These are phyloP conservation scores for Bubalus kerabau DNA, from an alignment of 2,113 vertebrate genomes.

Conservation along the genomic window DNA sequence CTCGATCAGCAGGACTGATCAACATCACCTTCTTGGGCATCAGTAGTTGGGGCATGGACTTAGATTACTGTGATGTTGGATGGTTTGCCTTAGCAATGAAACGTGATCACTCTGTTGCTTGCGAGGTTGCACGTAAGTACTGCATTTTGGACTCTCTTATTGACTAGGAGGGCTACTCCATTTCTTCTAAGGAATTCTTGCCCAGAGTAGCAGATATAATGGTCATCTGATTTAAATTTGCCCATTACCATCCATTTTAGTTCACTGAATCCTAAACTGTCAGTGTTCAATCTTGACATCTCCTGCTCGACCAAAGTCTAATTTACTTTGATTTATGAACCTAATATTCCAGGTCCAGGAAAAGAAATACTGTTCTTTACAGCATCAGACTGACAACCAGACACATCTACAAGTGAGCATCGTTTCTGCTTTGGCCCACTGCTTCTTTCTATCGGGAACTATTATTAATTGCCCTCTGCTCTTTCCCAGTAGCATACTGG, in stretches of 20 bases:
- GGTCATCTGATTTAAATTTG: background rate
- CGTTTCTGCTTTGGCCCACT: background rate
- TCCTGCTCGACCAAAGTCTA: background rate
- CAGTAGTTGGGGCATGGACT: background rate
- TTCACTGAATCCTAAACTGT: background rate
- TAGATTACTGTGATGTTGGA: background rate
- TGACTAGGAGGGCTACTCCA: background rate
- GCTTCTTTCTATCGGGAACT: background rate
- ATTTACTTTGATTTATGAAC: background rate
- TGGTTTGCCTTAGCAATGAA: background rate
- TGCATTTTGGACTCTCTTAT: background rate
- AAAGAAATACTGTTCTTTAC: background rate
- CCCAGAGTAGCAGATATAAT: background rate
- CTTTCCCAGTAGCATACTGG: background rate
- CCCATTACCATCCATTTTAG: background rate
- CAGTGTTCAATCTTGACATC: background rate
- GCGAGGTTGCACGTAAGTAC: rapidly evolving
- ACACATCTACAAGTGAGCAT: background rate
- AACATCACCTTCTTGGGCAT: background rate
- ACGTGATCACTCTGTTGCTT: background rate
- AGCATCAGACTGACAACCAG: background rate
- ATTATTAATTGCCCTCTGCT: background rate
- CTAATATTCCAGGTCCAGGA: background rate
- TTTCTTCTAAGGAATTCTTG: background rate
- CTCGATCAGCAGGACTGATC: background rate